Base-by-base conservation (phyloP, 2,113 vertebrate species). In the Dicentrarchus labrax region DNA sequence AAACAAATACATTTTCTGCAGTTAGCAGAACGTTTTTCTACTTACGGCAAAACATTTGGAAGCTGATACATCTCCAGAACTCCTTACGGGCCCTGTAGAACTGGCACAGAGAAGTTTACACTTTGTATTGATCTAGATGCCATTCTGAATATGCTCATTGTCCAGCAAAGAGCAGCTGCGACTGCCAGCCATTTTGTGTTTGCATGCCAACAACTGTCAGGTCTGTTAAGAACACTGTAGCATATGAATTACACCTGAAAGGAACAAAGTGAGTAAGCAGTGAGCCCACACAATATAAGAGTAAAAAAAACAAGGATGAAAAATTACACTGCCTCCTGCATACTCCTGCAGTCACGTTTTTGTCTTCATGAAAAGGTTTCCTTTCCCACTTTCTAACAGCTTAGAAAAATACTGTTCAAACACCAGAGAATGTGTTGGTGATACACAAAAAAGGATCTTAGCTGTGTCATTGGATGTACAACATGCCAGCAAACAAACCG, bases 391-490 rank as follows among this genome's bases (percentile, higher is more conserved):
- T 78, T 73, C 24, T 43, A 41, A 71, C 38, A 86, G 67, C 76
- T 66, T 43, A 78, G 57, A 57, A 90, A 86, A 85, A 85, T 78
- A 90, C 81, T 30, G 17, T 65, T 82, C 57, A 85, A 78, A 87
- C 74, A 84, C 73, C 74, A 72, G 59, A 72, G 80, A 78, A 70
- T 51, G 71, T 80, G 72, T 59, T 72, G 2, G 38, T 56, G 59
- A 54, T 64, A 47, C 70, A 54, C 77, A 47, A 61, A 73, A 76
- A 62, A 36, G 48, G 50, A 67, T 82, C 79, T 80, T 70, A 47
- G 67, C 69, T 47, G 66, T 92, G 81, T 89, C 65, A 81, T 73
- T 51, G 86, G 87, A 89, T 93, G 77, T 76, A 72, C 73, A 85
- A 84, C 82, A 87, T 83, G 82, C 82, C 74, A 78, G 81, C 78